Conservation (phyloP, 1,140 invertebrate species). For the Plodia interpunctella region DNA sequence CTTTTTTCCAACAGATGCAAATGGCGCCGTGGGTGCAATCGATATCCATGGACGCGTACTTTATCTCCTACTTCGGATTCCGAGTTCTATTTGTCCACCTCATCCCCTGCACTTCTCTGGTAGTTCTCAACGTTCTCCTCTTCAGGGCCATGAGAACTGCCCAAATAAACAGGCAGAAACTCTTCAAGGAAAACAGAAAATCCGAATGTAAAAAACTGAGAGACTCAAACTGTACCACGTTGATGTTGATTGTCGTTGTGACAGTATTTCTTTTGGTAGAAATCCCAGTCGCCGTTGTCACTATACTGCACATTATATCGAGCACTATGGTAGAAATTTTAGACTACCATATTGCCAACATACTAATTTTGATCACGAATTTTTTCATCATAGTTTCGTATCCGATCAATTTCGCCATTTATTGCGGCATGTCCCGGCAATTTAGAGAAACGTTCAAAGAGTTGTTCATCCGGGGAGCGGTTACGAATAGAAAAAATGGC, state of each 20-base stretch:
- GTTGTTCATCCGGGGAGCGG: constrained; percentile 84
- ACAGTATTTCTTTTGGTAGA: constrained; percentile 94
- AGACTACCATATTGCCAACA: constrained; percentile 88
- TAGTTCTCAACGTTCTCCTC: constrained; percentile 92
- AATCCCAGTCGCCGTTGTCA: constrained; percentile 93
- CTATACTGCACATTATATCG: constrained; percentile 89
- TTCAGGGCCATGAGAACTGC: constrained; percentile 91
- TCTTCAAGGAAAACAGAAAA: constrained; percentile 91
- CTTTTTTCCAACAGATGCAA: constrained; percentile 47
- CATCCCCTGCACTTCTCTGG: constrained; percentile 91
- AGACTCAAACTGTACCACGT: constrained; percentile 93
- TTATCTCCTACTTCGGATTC: constrained; percentile 89
- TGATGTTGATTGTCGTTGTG: constrained; percentile 97
- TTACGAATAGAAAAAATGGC: constrained; percentile 79
- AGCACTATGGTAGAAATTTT: constrained; percentile 84
- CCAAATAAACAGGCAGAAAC: constrained; percentile 86
- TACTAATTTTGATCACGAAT: constrained; percentile 91
- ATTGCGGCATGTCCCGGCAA: constrained; percentile 95
- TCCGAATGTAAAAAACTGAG: constrained; percentile 89
- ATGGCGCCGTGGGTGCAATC: constrained; percentile 83
- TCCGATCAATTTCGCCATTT: constrained; percentile 96
- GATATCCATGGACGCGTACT: constrained; percentile 85
- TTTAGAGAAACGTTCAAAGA: constrained; percentile 96
- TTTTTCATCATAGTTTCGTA: constrained; percentile 95
- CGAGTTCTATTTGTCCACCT: constrained; percentile 94